Evolutionary conservation across 1,140 invertebrate species (phyloP).

Genomic region (Macrobrachium nipponense): DNA sequence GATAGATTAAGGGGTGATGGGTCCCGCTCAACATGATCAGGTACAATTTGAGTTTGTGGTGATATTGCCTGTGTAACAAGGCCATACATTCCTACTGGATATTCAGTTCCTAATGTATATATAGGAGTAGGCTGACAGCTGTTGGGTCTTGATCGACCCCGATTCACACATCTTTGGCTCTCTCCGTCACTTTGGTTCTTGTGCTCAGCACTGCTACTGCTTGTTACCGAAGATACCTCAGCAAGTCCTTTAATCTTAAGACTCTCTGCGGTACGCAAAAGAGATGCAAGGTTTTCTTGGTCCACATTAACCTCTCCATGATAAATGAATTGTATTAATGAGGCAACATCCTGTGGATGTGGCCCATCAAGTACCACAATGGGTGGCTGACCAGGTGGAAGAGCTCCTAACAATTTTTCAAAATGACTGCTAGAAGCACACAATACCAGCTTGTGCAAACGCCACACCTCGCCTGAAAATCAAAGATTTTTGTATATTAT

Average conservation of each 20-base stretch:
- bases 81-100: conserved; percentile 51
- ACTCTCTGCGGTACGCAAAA: conserved; percentile 83
- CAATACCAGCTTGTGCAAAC: conserved; percentile 61
- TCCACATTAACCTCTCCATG: conserved; percentile 92
- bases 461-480: conserved; percentile 62
- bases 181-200: conserved; percentile 40
- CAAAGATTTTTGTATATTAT: conserved; percentile 8
- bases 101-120: conserved; percentile 41
- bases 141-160: conserved; percentile 35
- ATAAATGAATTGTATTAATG: conserved; percentile 94
- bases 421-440: conserved; percentile 64
- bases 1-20: conserved; percentile 56
- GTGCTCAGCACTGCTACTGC: conserved; percentile 30
- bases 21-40: conserved; percentile 52
- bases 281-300: conserved; percentile 87
- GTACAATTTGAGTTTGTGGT: conserved; percentile 38
- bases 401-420: conserved; percentile 53
- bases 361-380: conserved; percentile 94
- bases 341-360: conserved; percentile 88
- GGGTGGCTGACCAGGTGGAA: conserved; percentile 76
- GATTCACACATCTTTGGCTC: conserved; percentile 24
- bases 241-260: conserved; percentile 88
- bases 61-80: conserved; percentile 41
- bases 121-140: conserved; percentile 39
- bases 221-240: conserved; percentile 75